phyloP scores from a whole-genome alignment of 2,797 vertebrate species.

The Lagocephalus sceleratus region DNA sequence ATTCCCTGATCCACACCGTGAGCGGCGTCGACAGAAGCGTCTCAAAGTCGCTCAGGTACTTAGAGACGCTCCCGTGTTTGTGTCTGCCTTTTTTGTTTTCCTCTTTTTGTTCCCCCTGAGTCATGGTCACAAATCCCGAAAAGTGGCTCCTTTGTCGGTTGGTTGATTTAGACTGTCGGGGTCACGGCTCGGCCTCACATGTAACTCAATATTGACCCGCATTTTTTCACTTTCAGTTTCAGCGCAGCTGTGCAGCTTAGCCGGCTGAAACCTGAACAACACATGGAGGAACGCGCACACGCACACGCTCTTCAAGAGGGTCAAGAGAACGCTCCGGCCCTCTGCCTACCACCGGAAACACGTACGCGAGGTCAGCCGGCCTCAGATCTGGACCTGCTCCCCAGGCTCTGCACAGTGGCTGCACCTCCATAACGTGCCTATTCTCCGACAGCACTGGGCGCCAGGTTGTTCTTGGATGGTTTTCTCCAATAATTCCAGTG shows the following conservation, averaged over 20 bases:
- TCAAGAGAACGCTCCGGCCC: too few species aligned
- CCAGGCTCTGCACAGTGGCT: too few species aligned
- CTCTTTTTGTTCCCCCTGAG: constrained; percentile 36
- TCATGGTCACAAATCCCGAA: constrained; percentile 44
- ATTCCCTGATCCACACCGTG: too few species aligned
- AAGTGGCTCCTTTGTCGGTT: constrained; percentile 47
- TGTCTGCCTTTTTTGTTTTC: constrained; percentile 16
- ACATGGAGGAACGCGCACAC: too few species aligned
- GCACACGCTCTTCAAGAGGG: too few species aligned
- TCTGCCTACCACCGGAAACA: too few species aligned
- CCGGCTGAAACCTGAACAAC: constrained; percentile 8
- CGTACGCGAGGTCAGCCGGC: too few species aligned
- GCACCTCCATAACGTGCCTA: too few species aligned
- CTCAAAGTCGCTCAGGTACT: constrained; percentile 35
- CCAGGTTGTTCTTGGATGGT: too few species aligned
- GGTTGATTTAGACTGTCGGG: constrained; percentile 41
- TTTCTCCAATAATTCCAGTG: too few species aligned
- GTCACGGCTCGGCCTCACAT: constrained; percentile 37
- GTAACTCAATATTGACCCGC: constrained; percentile 49
- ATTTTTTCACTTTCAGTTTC: constrained; percentile 56
- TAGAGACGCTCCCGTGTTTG: constrained; percentile 31
- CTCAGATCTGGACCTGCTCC: too few species aligned
- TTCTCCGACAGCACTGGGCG: too few species aligned
- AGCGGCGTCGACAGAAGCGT: constrained; percentile 37
- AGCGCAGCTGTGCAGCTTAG: constrained; percentile 38